Evolutionary conservation across 2,888 invertebrate genomes (phyloP), one percentile per base, ranked within the genome.

Genomic region (Dasypogon diadema): DNA sequence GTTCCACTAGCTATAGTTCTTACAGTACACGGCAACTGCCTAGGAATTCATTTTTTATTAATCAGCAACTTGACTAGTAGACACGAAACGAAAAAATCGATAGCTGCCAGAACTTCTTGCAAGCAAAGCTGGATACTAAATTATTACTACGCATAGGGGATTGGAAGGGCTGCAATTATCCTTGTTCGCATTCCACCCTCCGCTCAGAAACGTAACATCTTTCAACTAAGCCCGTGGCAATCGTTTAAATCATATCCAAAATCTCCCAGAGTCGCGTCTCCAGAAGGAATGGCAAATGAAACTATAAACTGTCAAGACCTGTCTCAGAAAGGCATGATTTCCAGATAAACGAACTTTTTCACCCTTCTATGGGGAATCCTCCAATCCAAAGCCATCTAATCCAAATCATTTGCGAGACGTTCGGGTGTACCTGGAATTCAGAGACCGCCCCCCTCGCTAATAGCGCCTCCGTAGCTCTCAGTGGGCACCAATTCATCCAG

Each of bases 11-110:
- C 16, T 30, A n/a, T n/a, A 58, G 58, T 58, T 30, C 30, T 58
- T 16, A 58, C 58, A 58, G 30, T 58, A 58, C 58, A 58, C 16
- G 58, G 58, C 26, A 8, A 30, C 58, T 30, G 58, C 30, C 58
- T 58, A 58, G 58, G 26, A 58, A 58, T 58, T 58, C 58, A 58
- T 58, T 58, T 58, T 58, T 58, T 58, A 58, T 58, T 58, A 58
- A 58, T 58, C 58, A 30, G 58, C 8, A 58, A 58, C 26, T 58
- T 30, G 58, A 58, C 58, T 58, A 58, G 58, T 30, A 30, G 58
- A 24, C 58, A 30, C 58, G 58, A 30, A 58, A 30, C 30, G 16
- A 58, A 58, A 58, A 58, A 58, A 58, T 58, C 58, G 16, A 58
- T 58, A 58, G 58, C 30, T 22, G 30, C 58, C 30, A 26, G 58